Evolutionary conservation across 2,113 vertebrate species (phyloP).

Genomic region (Geococcyx californianus): DNA sequence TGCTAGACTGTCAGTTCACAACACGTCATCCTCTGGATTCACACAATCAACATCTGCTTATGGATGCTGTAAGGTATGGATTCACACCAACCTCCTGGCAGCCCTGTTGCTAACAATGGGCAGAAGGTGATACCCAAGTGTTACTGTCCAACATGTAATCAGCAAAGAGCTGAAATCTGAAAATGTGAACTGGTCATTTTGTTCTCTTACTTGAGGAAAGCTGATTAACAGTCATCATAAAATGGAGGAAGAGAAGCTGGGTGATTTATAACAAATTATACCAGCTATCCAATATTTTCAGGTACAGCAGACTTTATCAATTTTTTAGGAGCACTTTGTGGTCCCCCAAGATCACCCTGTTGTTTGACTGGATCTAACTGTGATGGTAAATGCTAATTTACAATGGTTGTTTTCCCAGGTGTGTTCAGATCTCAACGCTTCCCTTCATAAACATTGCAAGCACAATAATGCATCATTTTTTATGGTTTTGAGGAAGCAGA

Average conservation of each 20-base stretch:
- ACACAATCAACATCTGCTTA: neutral
- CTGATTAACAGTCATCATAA: neutral
- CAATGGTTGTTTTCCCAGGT: neutral
- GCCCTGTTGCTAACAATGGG: neutral
- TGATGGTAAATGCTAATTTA: slow-evolving; percentile 40
- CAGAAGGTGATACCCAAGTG: neutral
- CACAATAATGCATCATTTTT: slow-evolving; percentile 3
- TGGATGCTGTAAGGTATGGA: neutral
- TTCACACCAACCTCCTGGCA: neutral
- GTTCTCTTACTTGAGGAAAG: neutral
- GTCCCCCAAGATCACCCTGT: neutral
- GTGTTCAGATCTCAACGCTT: neutral
- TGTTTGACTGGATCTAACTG: slow-evolving; percentile 10
- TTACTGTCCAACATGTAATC: neutral
- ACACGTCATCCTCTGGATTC: neutral
- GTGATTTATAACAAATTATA: neutral
- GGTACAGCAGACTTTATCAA: neutral
- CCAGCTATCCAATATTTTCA: neutral
- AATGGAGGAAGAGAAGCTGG: neutral
- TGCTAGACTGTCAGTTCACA: neutral
- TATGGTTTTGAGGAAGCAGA: slow-evolving; percentile 1
- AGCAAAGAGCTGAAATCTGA: neutral
- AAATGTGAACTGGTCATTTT: neutral
- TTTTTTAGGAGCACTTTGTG: neutral
- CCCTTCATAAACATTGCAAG: slow-evolving; percentile 11